Evolutionary conservation across 2,888 invertebrate genomes (phyloP).

Genomic region (Plagiodera versicolora): DNA sequence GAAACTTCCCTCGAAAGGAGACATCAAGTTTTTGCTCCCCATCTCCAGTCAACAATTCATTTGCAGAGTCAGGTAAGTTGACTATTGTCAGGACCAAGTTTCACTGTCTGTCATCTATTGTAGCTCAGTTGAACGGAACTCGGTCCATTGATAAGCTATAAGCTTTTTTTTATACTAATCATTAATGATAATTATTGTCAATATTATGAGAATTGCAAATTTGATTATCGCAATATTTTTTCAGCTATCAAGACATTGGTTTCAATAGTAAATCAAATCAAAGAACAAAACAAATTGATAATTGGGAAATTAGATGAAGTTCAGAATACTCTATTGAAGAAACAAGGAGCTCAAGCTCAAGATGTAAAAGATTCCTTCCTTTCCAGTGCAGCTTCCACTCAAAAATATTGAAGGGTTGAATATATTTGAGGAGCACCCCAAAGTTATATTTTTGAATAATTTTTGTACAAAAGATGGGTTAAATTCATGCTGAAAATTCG

Average conservation of each 20-base stretch:
- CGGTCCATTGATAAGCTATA: background rate
- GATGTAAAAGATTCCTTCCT: background rate
- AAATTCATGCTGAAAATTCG: too few relatives aligned
- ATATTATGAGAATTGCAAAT: slow-evolving; percentile 5
- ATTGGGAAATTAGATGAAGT: slow-evolving; percentile 6
- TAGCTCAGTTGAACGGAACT: background rate
- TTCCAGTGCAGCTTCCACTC: slow-evolving; percentile 1
- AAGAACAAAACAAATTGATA: slow-evolving; percentile 1
- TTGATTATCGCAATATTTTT: slow-evolving; percentile 3
- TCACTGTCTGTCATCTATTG: background rate
- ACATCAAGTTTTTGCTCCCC: background rate
- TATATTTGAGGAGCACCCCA: slow-evolving; percentile 6
- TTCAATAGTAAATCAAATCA: slow-evolving; percentile 1
- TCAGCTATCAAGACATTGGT: slow-evolving; percentile 7
- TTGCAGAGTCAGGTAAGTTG: slow-evolving; percentile 5
- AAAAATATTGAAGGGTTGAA: slow-evolving; percentile 5
- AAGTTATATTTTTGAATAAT: too few relatives aligned
- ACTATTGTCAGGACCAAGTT: background rate
- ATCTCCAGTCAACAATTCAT: slow-evolving; percentile 1
- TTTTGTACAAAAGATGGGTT: too few relatives aligned
- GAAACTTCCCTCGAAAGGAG: too few relatives aligned
- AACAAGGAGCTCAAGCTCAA: slow-evolving; percentile 5
- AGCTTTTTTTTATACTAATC: slow-evolving; percentile 2
- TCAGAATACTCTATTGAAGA: slow-evolving; percentile 4
- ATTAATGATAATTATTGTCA: background rate